phyloP scores from a whole-genome alignment of 2,113 vertebrate genomes.

The Miniopterus natalensis region DNA sequence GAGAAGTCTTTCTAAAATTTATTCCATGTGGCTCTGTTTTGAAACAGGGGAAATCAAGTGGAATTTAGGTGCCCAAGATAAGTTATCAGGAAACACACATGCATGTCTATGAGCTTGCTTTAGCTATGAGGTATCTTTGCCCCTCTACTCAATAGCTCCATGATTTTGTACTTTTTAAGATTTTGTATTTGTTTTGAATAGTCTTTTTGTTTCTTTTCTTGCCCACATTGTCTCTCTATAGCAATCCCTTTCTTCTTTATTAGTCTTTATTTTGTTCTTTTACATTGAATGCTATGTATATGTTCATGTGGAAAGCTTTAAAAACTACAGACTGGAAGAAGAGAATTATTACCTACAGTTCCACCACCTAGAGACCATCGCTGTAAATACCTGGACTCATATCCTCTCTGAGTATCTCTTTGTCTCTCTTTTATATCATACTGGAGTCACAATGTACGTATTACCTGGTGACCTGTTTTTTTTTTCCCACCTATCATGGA shows the following conservation, averaged over 20 bases:
- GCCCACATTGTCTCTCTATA: background rate
- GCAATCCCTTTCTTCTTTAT: constrained; percentile 37
- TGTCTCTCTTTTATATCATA: background rate
- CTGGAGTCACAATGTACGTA: background rate
- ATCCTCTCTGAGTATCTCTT: background rate
- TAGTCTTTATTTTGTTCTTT: constrained; percentile 63
- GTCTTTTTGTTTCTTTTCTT: constrained; percentile 33
- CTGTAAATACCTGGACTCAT: constrained; percentile 30
- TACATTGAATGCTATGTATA: background rate
- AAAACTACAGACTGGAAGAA: constrained; percentile 25
- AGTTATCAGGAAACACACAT: background rate
- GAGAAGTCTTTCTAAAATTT: constrained; percentile 45
- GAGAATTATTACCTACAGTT: background rate
- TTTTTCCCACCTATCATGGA: background rate
- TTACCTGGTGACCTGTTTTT: background rate
- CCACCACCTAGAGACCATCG: background rate
- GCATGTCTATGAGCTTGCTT: background rate
- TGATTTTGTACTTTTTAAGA: constrained; percentile 28
- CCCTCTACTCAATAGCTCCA: background rate
- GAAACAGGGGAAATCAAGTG: constrained; percentile 26
- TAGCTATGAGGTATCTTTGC: background rate
- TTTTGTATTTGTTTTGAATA: constrained; percentile 45
- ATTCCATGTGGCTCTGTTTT: constrained; percentile 43
- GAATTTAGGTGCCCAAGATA: constrained; percentile 53
- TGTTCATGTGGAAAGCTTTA: constrained; percentile 1